Evolutionary conservation across 2,888 invertebrate species (phyloP).

Genomic region (Drosophila ezoana): DNA sequence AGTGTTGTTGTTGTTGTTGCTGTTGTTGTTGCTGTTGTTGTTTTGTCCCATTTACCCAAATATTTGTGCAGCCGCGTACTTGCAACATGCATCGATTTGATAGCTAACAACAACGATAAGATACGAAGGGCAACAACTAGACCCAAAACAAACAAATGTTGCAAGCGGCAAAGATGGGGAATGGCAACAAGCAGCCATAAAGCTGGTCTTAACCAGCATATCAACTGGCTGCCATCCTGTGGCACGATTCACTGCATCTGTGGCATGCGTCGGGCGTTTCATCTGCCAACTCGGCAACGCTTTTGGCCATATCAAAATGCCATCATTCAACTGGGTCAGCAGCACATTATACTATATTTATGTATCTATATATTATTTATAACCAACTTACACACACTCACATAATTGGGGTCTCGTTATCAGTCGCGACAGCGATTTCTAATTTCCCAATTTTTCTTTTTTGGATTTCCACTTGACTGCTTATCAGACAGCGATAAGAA

Average conservation of each 20-base stretch:
- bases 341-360: slow-evolving; percentile 8
- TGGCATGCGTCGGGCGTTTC: slow-evolving; percentile 65
- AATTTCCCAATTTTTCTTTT: slow-evolving; percentile 23
- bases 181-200: not conserved
- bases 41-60: slow-evolving; percentile 42
- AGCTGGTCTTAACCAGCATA: not conserved
- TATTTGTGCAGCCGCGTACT: slow-evolving; percentile 21
- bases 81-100: slow-evolving; percentile 48
- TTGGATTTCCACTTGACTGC: slow-evolving; percentile 24
- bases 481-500: slow-evolving; percentile 26
- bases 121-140: slow-evolving; percentile 21
- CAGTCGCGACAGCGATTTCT: slow-evolving; percentile 10
- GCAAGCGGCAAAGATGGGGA: not conserved
- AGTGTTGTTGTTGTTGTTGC: not conserved
- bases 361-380: slow-evolving; percentile 14
- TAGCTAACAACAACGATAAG: slow-evolving; percentile 37
- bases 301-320: slow-evolving; percentile 3
- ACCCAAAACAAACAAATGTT: slow-evolving; percentile 6
- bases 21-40: not conserved
- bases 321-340: slow-evolving; percentile 54
- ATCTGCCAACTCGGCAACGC: slow-evolving; percentile 45
- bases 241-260: slow-evolving; percentile 37
- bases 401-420: slow-evolving; percentile 14
- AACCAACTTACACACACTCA: slow-evolving; percentile 1
- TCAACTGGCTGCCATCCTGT: slow-evolving; percentile 6